phyloP scores from a whole-genome alignment of 2,888 invertebrate species.

The Ctenicera cuprea region DNA sequence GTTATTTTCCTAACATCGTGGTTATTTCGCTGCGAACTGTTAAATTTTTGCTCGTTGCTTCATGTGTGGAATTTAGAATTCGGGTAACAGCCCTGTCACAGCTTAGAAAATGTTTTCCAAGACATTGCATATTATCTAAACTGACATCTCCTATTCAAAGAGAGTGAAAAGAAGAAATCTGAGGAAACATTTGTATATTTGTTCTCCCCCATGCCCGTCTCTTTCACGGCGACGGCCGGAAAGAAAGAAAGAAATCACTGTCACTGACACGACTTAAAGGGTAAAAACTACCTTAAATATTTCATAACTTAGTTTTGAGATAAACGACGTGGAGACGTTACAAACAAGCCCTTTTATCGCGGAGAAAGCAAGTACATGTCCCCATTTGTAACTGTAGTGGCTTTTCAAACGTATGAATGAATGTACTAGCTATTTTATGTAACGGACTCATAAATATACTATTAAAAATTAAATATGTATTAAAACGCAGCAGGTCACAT shows the following conservation, averaged over 20 bases:
- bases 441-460: conserved; percentile 9
- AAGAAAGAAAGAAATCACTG: conserved; percentile 52
- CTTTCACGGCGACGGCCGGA: conserved; percentile 41
- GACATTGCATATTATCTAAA: conserved; percentile 52
- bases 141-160: conserved; percentile 53
- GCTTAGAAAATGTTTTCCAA: conserved; percentile 45
- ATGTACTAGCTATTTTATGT: conserved; percentile 27
- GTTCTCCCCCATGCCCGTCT: conserved; percentile 42
- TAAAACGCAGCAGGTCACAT: neutral
- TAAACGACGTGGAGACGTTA: conserved; percentile 57
- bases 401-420: conserved; percentile 41
- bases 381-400: conserved; percentile 51
- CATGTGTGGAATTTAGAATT: conserved; percentile 39
- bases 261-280: conserved; percentile 50
- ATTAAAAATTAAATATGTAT: conserved; percentile 21
- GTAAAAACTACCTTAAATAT: conserved; percentile 59
- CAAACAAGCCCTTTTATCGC: conserved; percentile 58
- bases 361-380: conserved; percentile 54
- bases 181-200: conserved; percentile 53
- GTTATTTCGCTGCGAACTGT: neutral
- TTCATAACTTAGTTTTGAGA: conserved; percentile 57
- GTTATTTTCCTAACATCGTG: neutral
- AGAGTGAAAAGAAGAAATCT: conserved; percentile 50
- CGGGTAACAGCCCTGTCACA: conserved; percentile 34
- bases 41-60: neutral